A percentile compares a stretch with the other conserved stretches of the same genome.
These are phyloP conservation scores for Capra hircus DNA, from an alignment of 2,113 vertebrate species.

Conservation along the genomic window DNA sequence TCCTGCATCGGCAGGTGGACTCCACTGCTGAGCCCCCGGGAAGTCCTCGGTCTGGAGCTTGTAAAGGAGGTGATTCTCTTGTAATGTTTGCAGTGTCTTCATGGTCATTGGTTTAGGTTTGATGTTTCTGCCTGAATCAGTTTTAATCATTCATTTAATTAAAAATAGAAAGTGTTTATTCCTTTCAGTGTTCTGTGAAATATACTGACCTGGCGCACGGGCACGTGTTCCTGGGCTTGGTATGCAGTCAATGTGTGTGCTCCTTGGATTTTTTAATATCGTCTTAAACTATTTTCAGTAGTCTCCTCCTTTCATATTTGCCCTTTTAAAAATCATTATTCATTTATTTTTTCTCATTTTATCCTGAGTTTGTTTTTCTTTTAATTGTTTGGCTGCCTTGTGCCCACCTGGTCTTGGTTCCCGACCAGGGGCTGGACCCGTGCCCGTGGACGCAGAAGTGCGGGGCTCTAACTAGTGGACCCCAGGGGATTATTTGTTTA, in stretches of 20 bases:
- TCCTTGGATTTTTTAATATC: neutral
- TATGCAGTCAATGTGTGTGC: neutral
- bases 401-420: neutral
- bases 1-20: neutral
- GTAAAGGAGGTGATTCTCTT: neutral
- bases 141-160: neutral
- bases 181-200: neutral
- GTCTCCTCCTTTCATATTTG: neutral
- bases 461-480: neutral
- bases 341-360: neutral
- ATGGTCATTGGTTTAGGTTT: neutral
- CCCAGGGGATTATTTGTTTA: neutral
- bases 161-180: neutral
- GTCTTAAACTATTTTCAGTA: neutral
- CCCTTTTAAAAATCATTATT: neutral
- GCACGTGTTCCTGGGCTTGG: neutral
- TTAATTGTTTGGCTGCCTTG: neutral
- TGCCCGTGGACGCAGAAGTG: neutral
- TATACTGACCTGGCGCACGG: neutral
- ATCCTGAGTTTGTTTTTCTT: neutral
- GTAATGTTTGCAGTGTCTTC: neutral
- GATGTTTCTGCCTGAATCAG: neutral
- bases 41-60: neutral
- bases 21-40: neutral
- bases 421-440: neutral